Percentiles rank a stretch among this genome's conserved stretches.
Conservation (phyloP, 2,888 invertebrate genomes). For the Andrena praecox region DNA sequence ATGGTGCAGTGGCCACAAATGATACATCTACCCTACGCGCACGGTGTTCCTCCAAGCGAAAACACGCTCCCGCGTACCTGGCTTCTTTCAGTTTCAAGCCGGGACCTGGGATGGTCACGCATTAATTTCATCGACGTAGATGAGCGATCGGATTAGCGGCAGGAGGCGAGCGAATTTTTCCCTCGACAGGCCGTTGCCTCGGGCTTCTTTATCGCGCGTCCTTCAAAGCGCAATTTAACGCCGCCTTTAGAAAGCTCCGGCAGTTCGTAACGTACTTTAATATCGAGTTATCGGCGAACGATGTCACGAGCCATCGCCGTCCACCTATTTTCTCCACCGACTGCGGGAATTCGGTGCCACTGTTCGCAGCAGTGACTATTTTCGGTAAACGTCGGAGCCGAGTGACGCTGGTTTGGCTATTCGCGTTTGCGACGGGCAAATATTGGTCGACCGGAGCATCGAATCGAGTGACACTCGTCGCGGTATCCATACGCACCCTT, state of each 20-base stretch:
- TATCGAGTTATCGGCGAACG: constrained; percentile 16
- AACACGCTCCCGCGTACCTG: no score
- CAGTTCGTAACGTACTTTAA: not conserved
- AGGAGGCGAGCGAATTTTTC: not conserved
- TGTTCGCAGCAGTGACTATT: not conserved
- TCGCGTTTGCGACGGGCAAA: not conserved
- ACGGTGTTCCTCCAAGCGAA: not conserved
- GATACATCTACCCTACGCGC: not conserved
- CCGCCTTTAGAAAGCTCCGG: no score
- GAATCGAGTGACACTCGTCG: not conserved
- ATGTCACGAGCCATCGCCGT: not conserved
- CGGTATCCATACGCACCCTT: not conserved
- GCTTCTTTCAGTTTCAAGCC: not conserved
- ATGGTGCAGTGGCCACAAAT: no score
- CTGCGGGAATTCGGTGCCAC: not conserved
- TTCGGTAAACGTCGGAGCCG: not conserved
- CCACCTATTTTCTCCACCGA: not conserved
- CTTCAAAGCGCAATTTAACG: constrained; percentile 1
- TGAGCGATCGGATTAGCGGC: not conserved
- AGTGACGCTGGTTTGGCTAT: not conserved
- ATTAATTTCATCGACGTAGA: not conserved
- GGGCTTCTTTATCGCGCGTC: not conserved
- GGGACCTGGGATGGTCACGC: not conserved
- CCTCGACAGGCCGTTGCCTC: not conserved
- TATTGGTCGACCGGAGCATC: not conserved